Evolutionary conservation across 2,113 vertebrate species (phyloP), one percentile per base, ranked within the genome.

Genomic region (Carlito syrichta): DNA sequence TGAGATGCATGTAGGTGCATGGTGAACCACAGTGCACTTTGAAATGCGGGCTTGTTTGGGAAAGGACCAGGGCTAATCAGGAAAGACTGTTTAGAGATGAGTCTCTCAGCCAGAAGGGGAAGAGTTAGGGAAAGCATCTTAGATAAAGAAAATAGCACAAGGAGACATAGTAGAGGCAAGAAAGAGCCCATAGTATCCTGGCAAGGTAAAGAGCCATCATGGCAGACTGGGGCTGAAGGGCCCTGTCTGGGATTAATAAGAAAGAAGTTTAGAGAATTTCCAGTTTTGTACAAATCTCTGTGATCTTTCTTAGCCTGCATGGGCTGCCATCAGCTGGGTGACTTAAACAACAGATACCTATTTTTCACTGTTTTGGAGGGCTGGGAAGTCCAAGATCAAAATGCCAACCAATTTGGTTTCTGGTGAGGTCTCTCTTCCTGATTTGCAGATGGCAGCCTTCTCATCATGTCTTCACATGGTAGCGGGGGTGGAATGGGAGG

Each of bases 261-360:
- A 96, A 56, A 45, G 62, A 89, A n/a, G 17, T 90, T 85, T 94
- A 54, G 92, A 92, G 40, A 25, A 12, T 66, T 86, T 92, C 58
- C 45, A 71, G 17, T 84, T 89, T 69, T 81, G 3, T 68, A 63
- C 20, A 94, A 91, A 92, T 63, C 58, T 4, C 58, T 84, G 69
- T 81, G 45, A 38, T 90, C 45, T 83, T 50, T 94, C 56, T 96
- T 89, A 63, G 48, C 78, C 85, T 40, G 8, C 68, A 71, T 30
- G 30, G 87, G 25, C 40, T 92, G 38, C 62, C 81, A 90, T 78
- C 68, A 69, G 71, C 40, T 14, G 25, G 13, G 32, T 38, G 32
- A 35, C 62, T 96, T 83, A 85, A 95, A 95, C 9, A 40, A 50
- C 7, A 48, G 69, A 60, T 20, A 50, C 62, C 50, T 86, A 48